Conservation (phyloP, 2,797 vertebrate species). For the Brachyalestes nurse region DNA sequence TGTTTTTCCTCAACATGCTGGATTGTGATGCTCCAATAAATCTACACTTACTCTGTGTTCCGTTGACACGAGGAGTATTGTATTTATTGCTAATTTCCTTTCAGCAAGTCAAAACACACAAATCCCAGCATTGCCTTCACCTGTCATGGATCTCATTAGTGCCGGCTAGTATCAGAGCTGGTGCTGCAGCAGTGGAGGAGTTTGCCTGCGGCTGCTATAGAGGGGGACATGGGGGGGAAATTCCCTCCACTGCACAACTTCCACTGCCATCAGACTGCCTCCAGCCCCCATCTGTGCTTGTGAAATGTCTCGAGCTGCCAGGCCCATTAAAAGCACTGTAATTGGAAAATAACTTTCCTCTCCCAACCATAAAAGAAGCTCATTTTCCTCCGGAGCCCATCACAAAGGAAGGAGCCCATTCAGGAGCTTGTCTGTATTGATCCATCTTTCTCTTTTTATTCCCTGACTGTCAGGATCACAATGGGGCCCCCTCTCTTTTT, state of each 20-base stretch:
- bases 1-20: neutral
- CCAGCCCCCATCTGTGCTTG: constrained; percentile 49
- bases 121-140: constrained; percentile 23
- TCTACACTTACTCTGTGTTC: neutral
- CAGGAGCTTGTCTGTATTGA: constrained; percentile 43
- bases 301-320: constrained; percentile 35
- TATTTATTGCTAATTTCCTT: constrained; percentile 17
- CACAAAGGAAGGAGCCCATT: constrained; percentile 21
- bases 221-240: neutral
- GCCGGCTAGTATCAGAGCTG: constrained; percentile 2
- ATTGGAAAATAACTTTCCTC: constrained; percentile 66
- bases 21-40: neutral
- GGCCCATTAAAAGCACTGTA: constrained; percentile 59
- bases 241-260: neutral
- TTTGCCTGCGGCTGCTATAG: neutral
- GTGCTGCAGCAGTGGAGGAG: neutral
- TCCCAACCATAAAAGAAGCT: constrained; percentile 53
- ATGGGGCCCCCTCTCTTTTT: constrained; percentile 20
- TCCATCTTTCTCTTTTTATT: constrained; percentile 45
- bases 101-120: constrained; percentile 1
- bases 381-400: constrained; percentile 54
- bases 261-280: constrained; percentile 17
- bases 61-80: neutral
- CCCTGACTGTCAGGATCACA: constrained; percentile 41
- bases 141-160: constrained; percentile 43